Conservation (phyloP, 2,113 vertebrate species). For the Chascanopsetta lugubris region DNA sequence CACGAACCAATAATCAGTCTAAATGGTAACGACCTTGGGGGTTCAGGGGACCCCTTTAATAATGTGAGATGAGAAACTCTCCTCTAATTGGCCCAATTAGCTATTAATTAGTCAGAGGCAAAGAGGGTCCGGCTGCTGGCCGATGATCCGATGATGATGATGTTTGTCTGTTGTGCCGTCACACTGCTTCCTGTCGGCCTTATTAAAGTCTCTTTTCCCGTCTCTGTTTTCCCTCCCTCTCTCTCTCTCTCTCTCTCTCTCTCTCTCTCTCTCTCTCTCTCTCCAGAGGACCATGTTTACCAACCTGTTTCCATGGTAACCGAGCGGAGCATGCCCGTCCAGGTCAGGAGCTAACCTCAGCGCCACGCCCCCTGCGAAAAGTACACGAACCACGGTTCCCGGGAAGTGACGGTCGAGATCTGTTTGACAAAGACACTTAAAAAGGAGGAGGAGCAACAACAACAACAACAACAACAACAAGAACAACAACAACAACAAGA, state of each 20-base stretch:
- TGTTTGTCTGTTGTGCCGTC: neutral
- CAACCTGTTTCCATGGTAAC: constrained; percentile 80
- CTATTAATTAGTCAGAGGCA: constrained; percentile 40
- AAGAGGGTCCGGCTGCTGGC: neutral
- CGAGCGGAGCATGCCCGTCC: constrained; percentile 76
- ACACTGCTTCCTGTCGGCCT: constrained; percentile 5
- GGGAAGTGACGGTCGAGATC: neutral
- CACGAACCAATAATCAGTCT: constrained; percentile 30
- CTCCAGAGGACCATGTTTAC: constrained; percentile 73
- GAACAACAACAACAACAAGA: constrained; percentile 3
- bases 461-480: neutral
- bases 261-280: constrained; percentile 47
- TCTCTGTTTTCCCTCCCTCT: constrained; percentile 52
- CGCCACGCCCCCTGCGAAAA: constrained; percentile 35
- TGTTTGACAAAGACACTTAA: constrained; percentile 1
- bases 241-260: too few relatives aligned
- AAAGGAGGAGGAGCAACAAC: constrained; percentile 9
- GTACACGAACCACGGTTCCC: constrained; percentile 56
- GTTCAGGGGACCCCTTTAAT: constrained; percentile 26
- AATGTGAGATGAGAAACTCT: constrained; percentile 31
- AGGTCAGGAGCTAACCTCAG: constrained; percentile 74
- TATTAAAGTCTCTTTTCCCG: constrained; percentile 24
- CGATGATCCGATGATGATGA: constrained; percentile 1
- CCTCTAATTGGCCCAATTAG: constrained; percentile 45
- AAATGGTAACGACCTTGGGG: neutral